phyloP scores from a whole-genome alignment of 2,113 vertebrate species.

The Lynx canadensis region DNA sequence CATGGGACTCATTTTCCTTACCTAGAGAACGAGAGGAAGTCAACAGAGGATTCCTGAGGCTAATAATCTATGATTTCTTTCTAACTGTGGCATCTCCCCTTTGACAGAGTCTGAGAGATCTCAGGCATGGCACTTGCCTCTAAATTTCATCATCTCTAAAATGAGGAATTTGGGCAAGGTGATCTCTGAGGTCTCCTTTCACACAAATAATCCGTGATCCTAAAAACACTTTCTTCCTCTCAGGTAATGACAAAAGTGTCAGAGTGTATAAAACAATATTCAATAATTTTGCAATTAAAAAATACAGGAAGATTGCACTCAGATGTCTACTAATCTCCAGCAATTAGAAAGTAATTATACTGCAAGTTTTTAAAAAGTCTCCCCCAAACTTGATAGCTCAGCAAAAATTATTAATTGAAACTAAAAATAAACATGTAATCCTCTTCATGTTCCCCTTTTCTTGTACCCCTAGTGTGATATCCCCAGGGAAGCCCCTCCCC shows the following conservation, averaged over 20 bases:
- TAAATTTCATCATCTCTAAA: slow-evolving; percentile 46
- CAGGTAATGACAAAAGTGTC: slow-evolving; percentile 67
- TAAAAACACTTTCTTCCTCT: slow-evolving; percentile 54
- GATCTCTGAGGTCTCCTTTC: slow-evolving; percentile 54
- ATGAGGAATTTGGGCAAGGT: slow-evolving; percentile 33
- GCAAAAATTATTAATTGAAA: slow-evolving; percentile 81
- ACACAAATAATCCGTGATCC: background rate
- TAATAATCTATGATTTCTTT: background rate
- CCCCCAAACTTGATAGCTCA: slow-evolving; percentile 66
- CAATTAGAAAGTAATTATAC: slow-evolving; percentile 77
- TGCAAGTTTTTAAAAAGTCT: slow-evolving; percentile 63
- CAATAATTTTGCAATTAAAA: slow-evolving; percentile 78
- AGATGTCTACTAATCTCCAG: slow-evolving; percentile 75
- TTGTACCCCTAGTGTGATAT: background rate
- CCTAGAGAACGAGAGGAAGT: background rate
- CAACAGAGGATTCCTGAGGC: background rate
- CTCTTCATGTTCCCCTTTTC: background rate
- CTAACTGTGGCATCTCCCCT: background rate
- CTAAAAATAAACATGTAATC: slow-evolving; percentile 69
- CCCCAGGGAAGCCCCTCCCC: slow-evolving; percentile 52
- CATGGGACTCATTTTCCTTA: background rate
- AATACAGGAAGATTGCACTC: slow-evolving; percentile 62
- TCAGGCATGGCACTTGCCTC: background rate
- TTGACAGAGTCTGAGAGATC: background rate
- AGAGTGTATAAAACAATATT: slow-evolving; percentile 53